These are phyloP conservation scores for Panthera tigris DNA, from an alignment of 2,113 vertebrate genomes.

Conservation along the genomic window DNA sequence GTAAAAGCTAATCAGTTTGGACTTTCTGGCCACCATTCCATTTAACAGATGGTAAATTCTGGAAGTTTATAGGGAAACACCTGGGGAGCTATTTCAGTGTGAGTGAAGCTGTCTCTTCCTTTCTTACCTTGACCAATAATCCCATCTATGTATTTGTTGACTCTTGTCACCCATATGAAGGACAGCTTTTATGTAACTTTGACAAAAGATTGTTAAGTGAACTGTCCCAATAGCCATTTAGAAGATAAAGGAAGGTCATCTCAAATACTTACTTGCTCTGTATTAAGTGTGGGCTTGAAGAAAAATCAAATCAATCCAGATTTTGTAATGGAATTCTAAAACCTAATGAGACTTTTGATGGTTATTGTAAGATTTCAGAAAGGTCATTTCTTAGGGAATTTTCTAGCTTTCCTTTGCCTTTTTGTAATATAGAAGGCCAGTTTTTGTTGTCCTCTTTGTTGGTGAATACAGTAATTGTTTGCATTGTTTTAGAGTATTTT, in stretches of 20 bases:
- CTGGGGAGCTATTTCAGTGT: slow-evolving; percentile 43
- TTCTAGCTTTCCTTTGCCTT: neutral
- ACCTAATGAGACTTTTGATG: slow-evolving; percentile 21
- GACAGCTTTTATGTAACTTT: slow-evolving; percentile 13
- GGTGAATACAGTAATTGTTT: neutral
- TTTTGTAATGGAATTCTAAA: slow-evolving; percentile 30
- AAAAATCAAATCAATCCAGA: neutral
- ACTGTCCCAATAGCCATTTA: neutral
- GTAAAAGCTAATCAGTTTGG: slow-evolving; percentile 70
- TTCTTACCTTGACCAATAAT: neutral
- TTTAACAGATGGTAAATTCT: slow-evolving; percentile 54
- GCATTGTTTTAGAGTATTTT: neutral
- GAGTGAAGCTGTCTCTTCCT: neutral
- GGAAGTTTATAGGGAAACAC: slow-evolving; percentile 57
- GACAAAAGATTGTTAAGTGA: neutral
- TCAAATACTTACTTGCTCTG: slow-evolving; percentile 7
- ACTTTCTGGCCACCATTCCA: slow-evolving; percentile 48
- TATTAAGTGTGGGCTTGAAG: neutral
- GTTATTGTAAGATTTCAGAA: slow-evolving; percentile 41
- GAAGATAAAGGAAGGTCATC: neutral
- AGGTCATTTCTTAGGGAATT: neutral
- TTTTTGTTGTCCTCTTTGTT: neutral
- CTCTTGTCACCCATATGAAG: neutral
- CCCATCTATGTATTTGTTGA: neutral
- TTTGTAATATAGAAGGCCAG: neutral